These are phyloP conservation scores for Phalangium opilio DNA, from an alignment of 2,888 invertebrate genomes.

Conservation along the genomic window DNA sequence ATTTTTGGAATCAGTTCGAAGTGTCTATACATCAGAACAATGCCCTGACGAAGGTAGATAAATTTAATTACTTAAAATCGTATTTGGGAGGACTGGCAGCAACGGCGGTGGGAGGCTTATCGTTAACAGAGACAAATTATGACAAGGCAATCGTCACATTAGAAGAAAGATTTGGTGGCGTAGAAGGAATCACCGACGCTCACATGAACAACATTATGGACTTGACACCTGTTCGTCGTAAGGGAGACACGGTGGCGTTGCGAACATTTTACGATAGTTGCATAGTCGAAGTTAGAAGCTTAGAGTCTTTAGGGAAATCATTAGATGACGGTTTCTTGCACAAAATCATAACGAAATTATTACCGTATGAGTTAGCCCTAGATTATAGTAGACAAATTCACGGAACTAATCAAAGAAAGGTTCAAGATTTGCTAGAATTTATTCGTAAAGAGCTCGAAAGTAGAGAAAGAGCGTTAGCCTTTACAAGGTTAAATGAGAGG, in stretches of 20 bases:
- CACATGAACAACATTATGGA: constrained; percentile 1
- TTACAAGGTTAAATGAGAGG: no score
- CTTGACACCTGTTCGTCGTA: not conserved
- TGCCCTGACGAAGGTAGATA: not conserved
- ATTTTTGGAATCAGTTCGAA: constrained; percentile 5
- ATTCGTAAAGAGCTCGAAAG: no score
- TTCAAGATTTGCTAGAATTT: no score
- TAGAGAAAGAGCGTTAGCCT: no score
- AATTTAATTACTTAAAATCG: constrained; percentile 6
- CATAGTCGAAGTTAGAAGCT: constrained; percentile 1
- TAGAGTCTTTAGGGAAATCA: not conserved
- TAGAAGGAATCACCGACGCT: not conserved
- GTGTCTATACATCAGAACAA: constrained; percentile 2
- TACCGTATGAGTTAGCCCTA: no score
- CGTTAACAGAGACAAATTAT: constrained; percentile 2
- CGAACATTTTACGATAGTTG: constrained; percentile 4
- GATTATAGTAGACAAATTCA: no score
- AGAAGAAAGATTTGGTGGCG: constrained; percentile 2
- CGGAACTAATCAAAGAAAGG: no score
- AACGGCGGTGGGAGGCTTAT: not conserved
- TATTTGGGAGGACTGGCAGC: constrained; percentile 1
- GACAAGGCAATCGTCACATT: not conserved
- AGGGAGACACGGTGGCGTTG: not conserved
- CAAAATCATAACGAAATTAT: no score
- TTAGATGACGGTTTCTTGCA: no score